These are phyloP conservation scores for Malurus melanocephalus DNA, from an alignment of 2,113 vertebrate species.

Conservation along the genomic window DNA sequence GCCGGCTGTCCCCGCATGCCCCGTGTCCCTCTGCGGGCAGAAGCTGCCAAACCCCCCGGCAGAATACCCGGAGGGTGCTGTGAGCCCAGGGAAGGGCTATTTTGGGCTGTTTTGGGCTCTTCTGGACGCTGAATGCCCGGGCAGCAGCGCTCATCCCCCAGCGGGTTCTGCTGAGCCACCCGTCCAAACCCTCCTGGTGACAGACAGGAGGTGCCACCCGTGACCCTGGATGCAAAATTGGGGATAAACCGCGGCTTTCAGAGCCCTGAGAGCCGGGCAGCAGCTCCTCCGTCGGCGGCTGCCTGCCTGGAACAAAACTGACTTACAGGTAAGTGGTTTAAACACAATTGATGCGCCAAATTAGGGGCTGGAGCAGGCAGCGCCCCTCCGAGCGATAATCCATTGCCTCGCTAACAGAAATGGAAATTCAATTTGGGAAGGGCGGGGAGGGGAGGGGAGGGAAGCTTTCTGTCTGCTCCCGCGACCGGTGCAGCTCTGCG, in stretches of 20 bases:
- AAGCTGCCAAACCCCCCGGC: rapidly evolving
- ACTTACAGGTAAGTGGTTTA: constrained; percentile 5
- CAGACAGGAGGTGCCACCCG: rapidly evolving
- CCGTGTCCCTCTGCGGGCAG: not conserved
- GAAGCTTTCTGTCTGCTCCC: constrained; percentile 28
- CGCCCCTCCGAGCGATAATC: constrained; percentile 35
- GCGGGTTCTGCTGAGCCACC: rapidly evolving
- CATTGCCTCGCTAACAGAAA: constrained; percentile 8
- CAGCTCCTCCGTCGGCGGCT: not conserved
- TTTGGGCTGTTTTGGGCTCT: too few species aligned
- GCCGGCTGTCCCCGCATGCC: rapidly evolving
- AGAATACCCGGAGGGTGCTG: not conserved
- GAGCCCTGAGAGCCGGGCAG: not conserved
- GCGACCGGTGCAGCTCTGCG: not conserved
- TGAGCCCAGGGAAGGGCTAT: not conserved
- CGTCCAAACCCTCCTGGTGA: not conserved
- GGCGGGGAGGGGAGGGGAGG: not conserved
- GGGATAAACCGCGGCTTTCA: not conserved
- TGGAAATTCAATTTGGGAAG: constrained; percentile 68
- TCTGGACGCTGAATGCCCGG: rapidly evolving
- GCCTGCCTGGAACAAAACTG: not conserved
- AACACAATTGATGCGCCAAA: constrained; percentile 2
- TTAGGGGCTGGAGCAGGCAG: constrained; percentile 18
- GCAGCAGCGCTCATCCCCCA: not conserved
- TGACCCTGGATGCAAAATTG: rapidly evolving